phyloP scores from a whole-genome alignment of 2,888 invertebrate genomes.

The Cheilosia soror region DNA sequence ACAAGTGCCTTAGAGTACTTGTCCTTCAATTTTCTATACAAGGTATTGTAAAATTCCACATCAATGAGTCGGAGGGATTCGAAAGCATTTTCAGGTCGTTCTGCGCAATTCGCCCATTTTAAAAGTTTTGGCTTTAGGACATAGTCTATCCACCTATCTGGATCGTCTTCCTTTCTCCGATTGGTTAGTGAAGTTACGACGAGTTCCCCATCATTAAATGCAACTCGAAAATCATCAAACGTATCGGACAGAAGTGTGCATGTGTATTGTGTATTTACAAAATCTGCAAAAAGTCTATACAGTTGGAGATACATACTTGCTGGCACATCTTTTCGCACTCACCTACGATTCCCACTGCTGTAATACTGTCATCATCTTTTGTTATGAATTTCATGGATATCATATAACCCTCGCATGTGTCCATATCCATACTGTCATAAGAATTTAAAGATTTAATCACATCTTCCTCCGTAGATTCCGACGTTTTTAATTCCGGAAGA shows the following conservation, averaged over 20 bases:
- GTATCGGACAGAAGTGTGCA: constrained; percentile 77
- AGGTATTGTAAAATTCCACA: constrained; percentile 88
- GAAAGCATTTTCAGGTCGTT: constrained; percentile 84
- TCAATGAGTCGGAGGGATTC: constrained; percentile 89
- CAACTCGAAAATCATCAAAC: constrained; percentile 78
- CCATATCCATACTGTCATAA: constrained; percentile 8
- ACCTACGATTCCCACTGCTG: constrained; percentile 79
- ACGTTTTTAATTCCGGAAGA: background rate
- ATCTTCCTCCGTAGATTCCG: constrained; percentile 18
- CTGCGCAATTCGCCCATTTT: constrained; percentile 78
- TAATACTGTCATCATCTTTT: constrained; percentile 77
- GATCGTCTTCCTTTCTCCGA: constrained; percentile 49
- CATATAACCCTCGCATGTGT: constrained; percentile 77
- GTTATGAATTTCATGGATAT: constrained; percentile 78
- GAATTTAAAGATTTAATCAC: background rate
- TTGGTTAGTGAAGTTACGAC: constrained; percentile 41
- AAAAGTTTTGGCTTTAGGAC: constrained; percentile 85
- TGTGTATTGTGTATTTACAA: constrained; percentile 76
- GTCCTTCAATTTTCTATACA: constrained; percentile 90
- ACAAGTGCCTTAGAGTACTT: constrained; percentile 91
- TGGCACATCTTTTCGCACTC: background rate
- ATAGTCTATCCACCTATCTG: constrained; percentile 79
- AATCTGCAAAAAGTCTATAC: constrained; percentile 76
- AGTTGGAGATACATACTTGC: background rate
- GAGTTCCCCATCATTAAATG: constrained; percentile 68